Base-by-base conservation (phyloP, 2,888 invertebrate species). In the Strigamia maritima region DNA sequence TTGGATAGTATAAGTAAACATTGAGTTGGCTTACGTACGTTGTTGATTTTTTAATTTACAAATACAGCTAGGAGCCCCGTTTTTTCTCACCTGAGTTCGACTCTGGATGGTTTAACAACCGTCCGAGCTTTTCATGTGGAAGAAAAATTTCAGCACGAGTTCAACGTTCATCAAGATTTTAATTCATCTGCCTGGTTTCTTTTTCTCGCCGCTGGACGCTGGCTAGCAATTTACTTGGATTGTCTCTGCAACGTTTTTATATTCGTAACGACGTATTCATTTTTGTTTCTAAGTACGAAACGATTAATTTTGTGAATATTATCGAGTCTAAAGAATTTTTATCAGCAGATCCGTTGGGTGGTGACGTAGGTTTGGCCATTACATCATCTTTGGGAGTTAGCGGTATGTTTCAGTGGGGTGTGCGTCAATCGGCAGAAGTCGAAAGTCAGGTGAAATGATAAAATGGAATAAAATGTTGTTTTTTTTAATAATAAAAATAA, bases 191-290 rank as follows among this genome's bases (percentile, higher is more conserved):
- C 97, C 6, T 98, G 94, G 93, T 97, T 92, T 85, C 88, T 95
- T 83, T 96, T 95, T 86, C 91, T 98, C 79, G 90, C 94, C 0
- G 92, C 94, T 6, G 94, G 94, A 22, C 91, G 97, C 81, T 97
- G 98, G 83, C 96, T 98, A 84, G 97, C 96, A 0, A 93, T 96
- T 84, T 94, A 94, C 90, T 87, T 98, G 83, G 98, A 99, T 85
- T 88, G 94, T 82, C 90, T 95, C 78, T 97, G 97, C 85, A 91
- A 94, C 0, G 81, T 93, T 7, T 98, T 96, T 86, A 94, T 98
- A 80, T 90, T 91, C 0, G 85, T 93, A 75, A 95, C 97, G 0
- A 94, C 96, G 0, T 88, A 94, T 83, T 93, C 94, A 83, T 94
- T 95, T 86, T 90, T 97, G 79, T 85, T 94, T 0, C 89, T 90